Evolutionary conservation across 2,113 vertebrate species (phyloP).

Genomic region (Ptilonorhynchus violaceus): DNA sequence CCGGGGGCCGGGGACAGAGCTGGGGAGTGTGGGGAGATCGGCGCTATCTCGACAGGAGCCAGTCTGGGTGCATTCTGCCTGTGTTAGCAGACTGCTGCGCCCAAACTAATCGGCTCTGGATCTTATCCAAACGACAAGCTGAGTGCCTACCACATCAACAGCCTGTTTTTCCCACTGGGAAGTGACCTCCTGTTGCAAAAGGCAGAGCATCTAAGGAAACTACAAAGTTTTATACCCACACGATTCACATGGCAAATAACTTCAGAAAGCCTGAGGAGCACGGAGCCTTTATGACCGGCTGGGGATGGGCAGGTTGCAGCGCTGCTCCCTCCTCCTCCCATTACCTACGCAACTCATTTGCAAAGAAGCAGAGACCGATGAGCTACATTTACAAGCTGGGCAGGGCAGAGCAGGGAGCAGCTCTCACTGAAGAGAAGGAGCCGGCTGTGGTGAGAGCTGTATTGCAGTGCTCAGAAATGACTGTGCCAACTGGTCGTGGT

Average conservation of each 20-base stretch:
- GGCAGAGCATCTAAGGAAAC: not conserved
- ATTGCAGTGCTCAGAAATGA: not conserved
- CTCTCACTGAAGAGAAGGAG: not conserved
- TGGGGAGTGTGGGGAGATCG: not conserved
- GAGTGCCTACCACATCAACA: not conserved
- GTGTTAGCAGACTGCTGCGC: not conserved
- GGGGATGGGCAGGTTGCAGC: not conserved
- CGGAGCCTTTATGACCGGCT: not conserved
- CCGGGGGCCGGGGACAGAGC: fast-evolving
- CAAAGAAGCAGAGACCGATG: slow-evolving; percentile 6
- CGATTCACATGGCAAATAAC: not conserved
- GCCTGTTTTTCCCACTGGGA: not conserved
- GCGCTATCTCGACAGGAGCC: not conserved
- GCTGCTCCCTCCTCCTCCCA: not conserved
- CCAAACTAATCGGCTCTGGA: not conserved
- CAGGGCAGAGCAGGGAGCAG: not conserved
- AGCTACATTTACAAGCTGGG: slow-evolving; percentile 15
- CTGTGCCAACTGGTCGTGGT: not conserved
- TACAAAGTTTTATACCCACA: not conserved
- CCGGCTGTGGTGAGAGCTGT: not conserved
- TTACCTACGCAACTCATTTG: not conserved
- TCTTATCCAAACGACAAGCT: not conserved
- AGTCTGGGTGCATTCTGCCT: slow-evolving; percentile 10
- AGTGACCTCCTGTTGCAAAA: not conserved
- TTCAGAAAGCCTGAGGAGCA: not conserved